Conservation (phyloP, 2,797 vertebrate genomes). For the Cichlasoma orientale region DNA sequence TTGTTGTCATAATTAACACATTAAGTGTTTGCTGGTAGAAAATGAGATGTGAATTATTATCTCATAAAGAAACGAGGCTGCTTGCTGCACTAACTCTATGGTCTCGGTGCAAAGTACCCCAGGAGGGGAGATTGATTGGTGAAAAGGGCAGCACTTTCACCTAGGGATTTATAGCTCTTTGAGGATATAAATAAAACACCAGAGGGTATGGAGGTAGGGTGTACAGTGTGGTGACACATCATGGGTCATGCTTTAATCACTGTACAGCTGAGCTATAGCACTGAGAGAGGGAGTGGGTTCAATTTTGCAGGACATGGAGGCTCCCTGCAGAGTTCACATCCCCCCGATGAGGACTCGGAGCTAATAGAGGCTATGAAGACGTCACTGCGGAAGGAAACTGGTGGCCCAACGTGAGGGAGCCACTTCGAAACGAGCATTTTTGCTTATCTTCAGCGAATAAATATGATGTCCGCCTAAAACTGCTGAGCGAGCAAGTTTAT, state of each 20-base stretch:
- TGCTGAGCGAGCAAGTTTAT: constrained; percentile 67
- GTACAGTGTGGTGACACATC: constrained; percentile 61
- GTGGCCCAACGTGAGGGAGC: constrained; percentile 18
- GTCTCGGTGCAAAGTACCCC: constrained; percentile 50
- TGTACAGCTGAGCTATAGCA: constrained; percentile 50
- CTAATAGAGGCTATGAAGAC: constrained; percentile 33
- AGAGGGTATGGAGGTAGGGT: constrained; percentile 55
- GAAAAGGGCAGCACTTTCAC: constrained; percentile 79
- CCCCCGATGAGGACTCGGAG: constrained; percentile 32
- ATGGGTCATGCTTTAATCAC: constrained; percentile 74
- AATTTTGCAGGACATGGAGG: constrained; percentile 43
- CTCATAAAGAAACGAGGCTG: constrained; percentile 28
- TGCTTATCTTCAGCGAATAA: constrained; percentile 64
- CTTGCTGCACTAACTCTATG: constrained; percentile 33
- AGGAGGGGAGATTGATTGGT: constrained; percentile 70
- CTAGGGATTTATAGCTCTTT: constrained; percentile 74
- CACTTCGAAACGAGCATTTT: constrained; percentile 38
- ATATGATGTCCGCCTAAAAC: constrained; percentile 55
- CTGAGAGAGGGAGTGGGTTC: constrained; percentile 19
- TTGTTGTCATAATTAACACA: constrained; percentile 33
- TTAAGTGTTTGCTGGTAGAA: constrained; percentile 29
- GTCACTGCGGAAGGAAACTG: constrained; percentile 34
- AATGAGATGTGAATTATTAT: constrained; percentile 41
- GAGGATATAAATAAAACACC: constrained; percentile 76
- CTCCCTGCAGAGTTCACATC: constrained; percentile 35